phyloP scores from a whole-genome alignment of 2,888 invertebrate genomes.

The Phortica okadai region DNA sequence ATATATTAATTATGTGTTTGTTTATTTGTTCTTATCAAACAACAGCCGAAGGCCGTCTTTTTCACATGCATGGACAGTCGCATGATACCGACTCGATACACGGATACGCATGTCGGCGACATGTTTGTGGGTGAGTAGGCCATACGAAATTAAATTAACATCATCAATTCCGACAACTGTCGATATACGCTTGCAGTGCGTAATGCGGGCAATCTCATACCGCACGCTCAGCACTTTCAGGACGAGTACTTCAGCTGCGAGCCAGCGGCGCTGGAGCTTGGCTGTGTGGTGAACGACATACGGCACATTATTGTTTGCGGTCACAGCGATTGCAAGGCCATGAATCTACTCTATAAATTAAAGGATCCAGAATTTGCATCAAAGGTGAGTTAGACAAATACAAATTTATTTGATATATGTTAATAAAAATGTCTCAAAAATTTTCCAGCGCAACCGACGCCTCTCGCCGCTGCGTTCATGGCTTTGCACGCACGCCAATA shows the following conservation, averaged over 20 bases:
- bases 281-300: constrained; percentile 93
- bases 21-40: constrained; percentile 69
- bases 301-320: constrained; percentile 96
- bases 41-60: constrained; percentile 95
- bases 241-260: constrained; percentile 95
- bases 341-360: constrained; percentile 92
- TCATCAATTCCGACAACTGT: not conserved
- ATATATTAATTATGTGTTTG: constrained; percentile 42
- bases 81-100: constrained; percentile 96
- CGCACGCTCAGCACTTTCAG: constrained; percentile 91
- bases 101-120: constrained; percentile 96
- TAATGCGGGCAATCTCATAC: constrained; percentile 97
- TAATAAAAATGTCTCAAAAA: constrained; percentile 36
- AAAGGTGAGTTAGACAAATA: constrained; percentile 76
- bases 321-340: constrained; percentile 98
- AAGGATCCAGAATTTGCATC: constrained; percentile 87
- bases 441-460: constrained; percentile 82
- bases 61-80: constrained; percentile 99
- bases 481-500: constrained; percentile 90
- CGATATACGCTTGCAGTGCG: constrained; percentile 81
- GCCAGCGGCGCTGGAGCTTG: constrained; percentile 96
- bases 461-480: constrained; percentile 93
- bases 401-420: not conserved
- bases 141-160: not conserved
- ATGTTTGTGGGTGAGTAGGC: constrained; percentile 92